Percentiles rank a stretch among this genome's conserved stretches.
Evolutionary conservation across 2,888 invertebrate species (phyloP).

Genomic region (Caenorhabditis auriculariae): DNA sequence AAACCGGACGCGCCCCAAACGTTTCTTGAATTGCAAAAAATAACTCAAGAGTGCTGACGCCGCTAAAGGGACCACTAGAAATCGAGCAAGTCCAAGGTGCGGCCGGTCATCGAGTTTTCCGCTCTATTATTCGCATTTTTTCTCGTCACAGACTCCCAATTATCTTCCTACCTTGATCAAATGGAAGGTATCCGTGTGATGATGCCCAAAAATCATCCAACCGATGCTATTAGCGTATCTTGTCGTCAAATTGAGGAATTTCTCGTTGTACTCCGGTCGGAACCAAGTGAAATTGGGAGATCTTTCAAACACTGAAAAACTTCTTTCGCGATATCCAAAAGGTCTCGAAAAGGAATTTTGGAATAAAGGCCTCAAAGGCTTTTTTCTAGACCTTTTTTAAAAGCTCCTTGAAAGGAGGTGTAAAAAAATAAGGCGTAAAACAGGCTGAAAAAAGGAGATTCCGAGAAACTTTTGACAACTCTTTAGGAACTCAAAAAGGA

Average conservation of each 20-base stretch:
- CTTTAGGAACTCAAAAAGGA: too few species aligned
- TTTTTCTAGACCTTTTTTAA: too few species aligned
- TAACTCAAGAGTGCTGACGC: too few species aligned
- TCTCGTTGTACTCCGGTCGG: conserved; percentile 62
- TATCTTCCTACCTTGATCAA: conserved; percentile 43
- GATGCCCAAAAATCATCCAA: conserved; percentile 64
- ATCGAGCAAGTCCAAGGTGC: background rate
- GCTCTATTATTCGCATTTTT: conserved; percentile 1
- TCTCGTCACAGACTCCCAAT: background rate
- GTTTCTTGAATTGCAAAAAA: too few species aligned
- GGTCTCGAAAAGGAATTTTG: too few species aligned
- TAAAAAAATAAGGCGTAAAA: too few species aligned
- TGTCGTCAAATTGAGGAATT: conserved; percentile 59
- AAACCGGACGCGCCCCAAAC: too few species aligned
- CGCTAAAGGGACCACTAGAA: too few species aligned
- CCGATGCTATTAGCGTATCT: conserved; percentile 63
- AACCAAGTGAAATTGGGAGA: conserved; percentile 63
- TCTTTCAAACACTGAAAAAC: conserved; percentile 59
- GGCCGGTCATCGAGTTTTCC: background rate
- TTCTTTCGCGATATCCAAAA: background rate
- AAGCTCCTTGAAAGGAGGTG: too few species aligned
- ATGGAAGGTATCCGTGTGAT: conserved; percentile 64
- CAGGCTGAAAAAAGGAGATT: too few species aligned
- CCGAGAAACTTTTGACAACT: too few species aligned
- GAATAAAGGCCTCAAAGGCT: too few species aligned